Evolutionary conservation across 2,888 invertebrate genomes (phyloP), one percentile per base, ranked within the genome.

Genomic region (Coelinius sp.): DNA sequence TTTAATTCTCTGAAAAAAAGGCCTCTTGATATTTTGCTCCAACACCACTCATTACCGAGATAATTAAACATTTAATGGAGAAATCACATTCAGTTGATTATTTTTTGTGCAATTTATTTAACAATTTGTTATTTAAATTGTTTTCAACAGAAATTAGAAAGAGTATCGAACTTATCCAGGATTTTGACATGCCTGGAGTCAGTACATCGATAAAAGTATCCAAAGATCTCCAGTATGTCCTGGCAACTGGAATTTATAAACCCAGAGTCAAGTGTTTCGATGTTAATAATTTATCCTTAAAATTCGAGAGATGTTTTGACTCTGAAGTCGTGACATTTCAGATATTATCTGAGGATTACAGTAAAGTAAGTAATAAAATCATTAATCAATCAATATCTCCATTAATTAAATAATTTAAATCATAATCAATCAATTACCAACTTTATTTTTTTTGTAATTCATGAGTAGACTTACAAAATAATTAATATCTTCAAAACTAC

Each of bases 101-200:
- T n/a, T n/a, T n/a, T n/a, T n/a, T n/a, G n/a, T n/a, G n/a, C n/a
- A n/a, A n/a, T n/a, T n/a, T n/a, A n/a, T n/a, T n/a, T n/a, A n/a
- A n/a, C n/a, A n/a, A n/a, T n/a, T n/a, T n/a, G n/a, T n/a, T n/a
- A n/a, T n/a, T n/a, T n/a, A n/a, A n/a, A n/a, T n/a, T n/a, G n/a
- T 38, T 38, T 2, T 56, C 22, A 49, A 22, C 77, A 90, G 98
- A 97, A 85, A 90, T 98, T 62, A 91, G 97, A 78, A 91, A 95
- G 79, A 91, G 97, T 83, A 97, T 99, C 80, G 97, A 99, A 88
- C 92, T 99, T 49, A 96, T 99, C 78, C 99, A 99, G 89, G 99
- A 99, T 85, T 99, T 99, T 90, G 97, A 98, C 80, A 99, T 99
- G 99, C 99, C 99, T 25, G 96, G 94, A 63, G 92, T 99, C 0